Percentiles rank a stretch among this genome's conserved stretches.
Conservation (phyloP, 2,888 invertebrate species). For the Limnephilus rhombicus region DNA sequence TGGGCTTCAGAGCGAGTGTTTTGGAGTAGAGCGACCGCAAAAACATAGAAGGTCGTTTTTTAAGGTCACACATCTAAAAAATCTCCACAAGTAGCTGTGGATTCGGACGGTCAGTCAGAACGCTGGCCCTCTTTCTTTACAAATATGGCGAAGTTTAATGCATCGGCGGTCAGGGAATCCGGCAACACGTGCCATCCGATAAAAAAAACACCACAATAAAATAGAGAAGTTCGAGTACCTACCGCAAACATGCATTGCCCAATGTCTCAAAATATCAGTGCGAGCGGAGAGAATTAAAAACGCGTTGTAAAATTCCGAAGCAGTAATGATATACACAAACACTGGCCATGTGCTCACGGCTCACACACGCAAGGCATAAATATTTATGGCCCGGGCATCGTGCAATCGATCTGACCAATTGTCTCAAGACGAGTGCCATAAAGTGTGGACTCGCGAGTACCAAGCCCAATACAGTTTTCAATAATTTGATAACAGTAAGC, state of each 20-base stretch:
- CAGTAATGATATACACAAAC: constrained; percentile 47
- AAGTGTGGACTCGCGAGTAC: background rate
- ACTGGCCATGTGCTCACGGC: constrained; percentile 17
- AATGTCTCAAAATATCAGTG: constrained; percentile 23
- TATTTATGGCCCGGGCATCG: constrained; percentile 42
- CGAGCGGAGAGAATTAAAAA: constrained; percentile 34
- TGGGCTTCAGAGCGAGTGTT: background rate
- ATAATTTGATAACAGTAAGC: background rate
- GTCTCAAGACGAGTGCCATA: constrained; percentile 37
- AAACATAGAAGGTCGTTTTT: constrained; percentile 1
- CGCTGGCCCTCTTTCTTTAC: background rate
- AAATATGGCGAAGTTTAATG: background rate
- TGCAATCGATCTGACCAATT: constrained; percentile 46
- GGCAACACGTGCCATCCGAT: constrained; percentile 12
- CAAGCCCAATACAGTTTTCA: background rate
- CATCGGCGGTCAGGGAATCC: background rate
- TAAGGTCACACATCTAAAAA: background rate
- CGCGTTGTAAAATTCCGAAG: constrained; percentile 30
- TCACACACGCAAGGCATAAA: constrained; percentile 40
- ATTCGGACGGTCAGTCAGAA: background rate
- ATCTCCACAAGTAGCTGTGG: background rate
- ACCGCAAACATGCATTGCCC: constrained; percentile 35
- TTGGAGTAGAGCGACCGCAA: background rate
- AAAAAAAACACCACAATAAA: constrained; percentile 30
- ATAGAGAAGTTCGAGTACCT: constrained; percentile 34